Conservation (phyloP, 2,888 invertebrate genomes). For the Rhagonycha fulva region DNA sequence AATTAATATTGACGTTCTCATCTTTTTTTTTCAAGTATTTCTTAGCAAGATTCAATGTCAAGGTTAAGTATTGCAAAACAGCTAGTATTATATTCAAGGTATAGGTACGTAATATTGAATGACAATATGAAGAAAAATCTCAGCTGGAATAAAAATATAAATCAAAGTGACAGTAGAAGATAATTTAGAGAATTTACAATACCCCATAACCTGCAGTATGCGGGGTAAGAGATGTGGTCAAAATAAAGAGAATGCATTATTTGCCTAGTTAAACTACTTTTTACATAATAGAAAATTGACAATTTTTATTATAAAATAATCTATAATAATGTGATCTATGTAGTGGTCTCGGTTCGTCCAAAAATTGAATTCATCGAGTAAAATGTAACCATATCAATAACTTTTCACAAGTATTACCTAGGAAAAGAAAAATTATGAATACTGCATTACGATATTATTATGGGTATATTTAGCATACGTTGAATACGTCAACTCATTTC, state of each 20-base stretch:
- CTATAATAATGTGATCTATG: no score
- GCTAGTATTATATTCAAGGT: conserved; percentile 25
- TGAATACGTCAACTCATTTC: no score
- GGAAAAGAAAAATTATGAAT: no score
- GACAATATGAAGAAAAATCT: conserved; percentile 11
- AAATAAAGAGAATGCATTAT: background rate
- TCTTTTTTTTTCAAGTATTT: background rate
- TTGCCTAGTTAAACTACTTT: background rate
- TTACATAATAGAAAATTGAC: no score
- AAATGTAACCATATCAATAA: no score
- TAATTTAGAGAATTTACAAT: background rate
- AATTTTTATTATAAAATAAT: no score
- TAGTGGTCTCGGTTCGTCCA: no score
- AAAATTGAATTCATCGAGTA: no score
- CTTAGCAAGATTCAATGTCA: conserved; percentile 27
- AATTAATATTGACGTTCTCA: background rate
- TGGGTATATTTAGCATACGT: no score
- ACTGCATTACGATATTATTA: no score
- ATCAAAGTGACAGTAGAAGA: background rate
- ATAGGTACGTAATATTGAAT: conserved; percentile 13
- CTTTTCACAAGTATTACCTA: no score
- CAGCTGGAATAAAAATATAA: conserved; percentile 5
- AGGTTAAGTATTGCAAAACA: conserved; percentile 29
- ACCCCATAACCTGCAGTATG: background rate
- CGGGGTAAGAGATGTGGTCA: background rate